Evolutionary conservation across 2,797 vertebrate species (phyloP).

Genomic region (Threskiornis aethiopicus): DNA sequence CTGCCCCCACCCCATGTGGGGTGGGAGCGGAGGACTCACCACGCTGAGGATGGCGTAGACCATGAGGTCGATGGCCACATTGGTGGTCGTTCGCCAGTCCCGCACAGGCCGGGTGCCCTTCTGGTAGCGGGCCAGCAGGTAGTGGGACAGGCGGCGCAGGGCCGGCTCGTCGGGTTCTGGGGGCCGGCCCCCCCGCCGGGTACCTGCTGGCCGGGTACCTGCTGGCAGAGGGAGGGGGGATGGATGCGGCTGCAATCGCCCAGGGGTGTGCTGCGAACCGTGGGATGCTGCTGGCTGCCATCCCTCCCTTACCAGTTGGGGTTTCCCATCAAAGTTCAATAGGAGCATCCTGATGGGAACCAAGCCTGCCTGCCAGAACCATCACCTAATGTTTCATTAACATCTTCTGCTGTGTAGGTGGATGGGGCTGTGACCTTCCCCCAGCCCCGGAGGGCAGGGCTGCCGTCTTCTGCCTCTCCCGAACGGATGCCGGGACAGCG

Average conservation of each 20-base stretch:
- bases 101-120: slow-evolving; percentile 89
- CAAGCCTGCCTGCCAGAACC: background rate
- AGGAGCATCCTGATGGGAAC: background rate
- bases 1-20: fast-evolving
- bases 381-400: fast-evolving
- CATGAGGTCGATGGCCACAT: slow-evolving; percentile 90
- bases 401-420: background rate
- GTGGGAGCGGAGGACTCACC: slow-evolving; percentile 74
- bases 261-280: fast-evolving
- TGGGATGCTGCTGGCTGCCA: background rate
- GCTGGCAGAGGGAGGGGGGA: background rate
- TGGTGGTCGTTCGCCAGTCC: slow-evolving; percentile 90
- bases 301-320: fast-evolving
- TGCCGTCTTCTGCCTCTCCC: background rate
- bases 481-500: fast-evolving
- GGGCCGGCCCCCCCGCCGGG: background rate
- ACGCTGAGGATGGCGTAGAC: slow-evolving; percentile 94
- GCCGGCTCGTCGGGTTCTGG: slow-evolving; percentile 74
- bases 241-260: fast-evolving
- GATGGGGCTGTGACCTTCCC: background rate
- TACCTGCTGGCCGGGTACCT: slow-evolving; percentile 34
- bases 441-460: background rate
- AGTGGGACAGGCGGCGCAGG: slow-evolving; percentile 81
- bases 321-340: background rate
- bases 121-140: slow-evolving; percentile 84